Evolutionary conservation across 2,888 invertebrate species (phyloP).

Genomic region (Eulithis prunata): DNA sequence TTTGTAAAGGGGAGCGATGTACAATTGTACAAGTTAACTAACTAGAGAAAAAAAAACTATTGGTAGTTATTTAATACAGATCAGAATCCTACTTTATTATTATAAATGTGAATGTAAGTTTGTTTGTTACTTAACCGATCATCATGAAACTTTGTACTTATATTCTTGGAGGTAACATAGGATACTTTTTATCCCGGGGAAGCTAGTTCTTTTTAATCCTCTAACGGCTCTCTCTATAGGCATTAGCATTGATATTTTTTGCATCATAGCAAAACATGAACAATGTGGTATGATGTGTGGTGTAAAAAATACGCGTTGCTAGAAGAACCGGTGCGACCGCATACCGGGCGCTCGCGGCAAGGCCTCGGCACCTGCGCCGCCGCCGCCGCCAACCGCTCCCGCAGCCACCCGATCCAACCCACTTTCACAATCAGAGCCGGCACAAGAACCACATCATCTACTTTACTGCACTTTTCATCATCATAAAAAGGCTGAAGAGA

Average conservation of each 20-base stretch:
- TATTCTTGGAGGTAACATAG: too few relatives aligned
- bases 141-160: too few relatives aligned
- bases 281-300: conserved; percentile 80
- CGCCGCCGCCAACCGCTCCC: conserved; percentile 30
- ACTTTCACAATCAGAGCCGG: conserved; percentile 60
- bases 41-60: not conserved
- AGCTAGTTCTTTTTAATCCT: too few relatives aligned
- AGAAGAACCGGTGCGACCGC: conserved; percentile 83
- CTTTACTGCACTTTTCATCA: not conserved
- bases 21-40: too few relatives aligned
- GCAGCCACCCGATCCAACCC: conserved; percentile 52
- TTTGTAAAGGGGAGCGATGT: too few relatives aligned
- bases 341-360: conserved; percentile 81
- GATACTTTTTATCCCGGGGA: too few relatives aligned
- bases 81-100: conserved; percentile 46
- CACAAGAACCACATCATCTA: not conserved
- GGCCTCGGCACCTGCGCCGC: conserved; percentile 69
- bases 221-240: conserved; percentile 44
- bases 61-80: too few relatives aligned
- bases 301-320: conserved; percentile 81
- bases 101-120: too few relatives aligned
- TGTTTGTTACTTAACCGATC: too few relatives aligned
- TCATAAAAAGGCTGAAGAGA: too few relatives aligned
- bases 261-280: conserved; percentile 78
- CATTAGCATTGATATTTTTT: conserved; percentile 63